phyloP scores from a whole-genome alignment of 1,140 invertebrate species.

The Oryzaephilus surinamensis region DNA sequence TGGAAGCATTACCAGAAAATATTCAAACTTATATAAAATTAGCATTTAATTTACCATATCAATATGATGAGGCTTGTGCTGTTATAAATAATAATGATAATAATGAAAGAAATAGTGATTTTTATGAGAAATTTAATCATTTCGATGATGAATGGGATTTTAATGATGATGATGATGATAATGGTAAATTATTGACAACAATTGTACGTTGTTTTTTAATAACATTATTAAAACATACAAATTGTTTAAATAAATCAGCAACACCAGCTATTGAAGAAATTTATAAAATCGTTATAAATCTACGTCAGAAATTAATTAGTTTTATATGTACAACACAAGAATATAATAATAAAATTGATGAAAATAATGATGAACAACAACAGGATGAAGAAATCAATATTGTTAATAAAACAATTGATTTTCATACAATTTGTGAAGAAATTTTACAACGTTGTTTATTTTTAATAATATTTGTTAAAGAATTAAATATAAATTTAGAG shows the following conservation, averaged over 20 bases:
- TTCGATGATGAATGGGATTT: constrained; percentile 31
- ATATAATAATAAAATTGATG: constrained; percentile 7
- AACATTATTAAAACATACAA: constrained; percentile 45
- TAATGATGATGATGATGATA: constrained; percentile 30
- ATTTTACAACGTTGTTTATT: constrained; percentile 27
- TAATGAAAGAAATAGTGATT: constrained; percentile 9
- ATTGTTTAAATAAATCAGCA: constrained; percentile 30
- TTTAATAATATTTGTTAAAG: constrained; percentile 30
- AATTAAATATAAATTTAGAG: too few species aligned
- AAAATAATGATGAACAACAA: constrained; percentile 16
- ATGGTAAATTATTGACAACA: constrained; percentile 36
- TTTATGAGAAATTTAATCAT: constrained; percentile 20
- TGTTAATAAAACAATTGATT: constrained; percentile 14
- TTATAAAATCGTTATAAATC: constrained; percentile 17
- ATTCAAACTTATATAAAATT: constrained; percentile 21
- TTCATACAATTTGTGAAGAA: constrained; percentile 16
- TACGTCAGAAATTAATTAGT: constrained; percentile 27
- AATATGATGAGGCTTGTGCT: constrained; percentile 31
- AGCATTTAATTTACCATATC: constrained; percentile 24
- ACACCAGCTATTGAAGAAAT: constrained; percentile 23
- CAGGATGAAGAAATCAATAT: background rate
- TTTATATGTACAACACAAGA: constrained; percentile 18
- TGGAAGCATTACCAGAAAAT: constrained; percentile 16
- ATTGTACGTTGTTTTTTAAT: constrained; percentile 43
- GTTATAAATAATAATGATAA: constrained; percentile 8